Conservation (phyloP, 64 coral and sea anemone genomes). For the Acropora yongei region DNA sequence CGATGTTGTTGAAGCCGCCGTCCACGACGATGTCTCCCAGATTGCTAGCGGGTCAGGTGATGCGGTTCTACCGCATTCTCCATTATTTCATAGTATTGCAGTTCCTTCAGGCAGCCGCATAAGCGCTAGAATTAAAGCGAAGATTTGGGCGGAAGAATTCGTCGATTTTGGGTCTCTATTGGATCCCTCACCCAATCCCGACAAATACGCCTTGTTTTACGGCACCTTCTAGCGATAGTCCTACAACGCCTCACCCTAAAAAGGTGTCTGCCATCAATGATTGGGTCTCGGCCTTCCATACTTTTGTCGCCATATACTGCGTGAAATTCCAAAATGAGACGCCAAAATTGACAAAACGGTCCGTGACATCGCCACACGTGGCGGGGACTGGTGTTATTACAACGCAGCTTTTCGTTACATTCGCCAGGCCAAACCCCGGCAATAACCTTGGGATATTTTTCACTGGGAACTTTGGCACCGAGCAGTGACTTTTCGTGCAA, state of each 20-base stretch:
- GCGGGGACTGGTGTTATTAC: conserved; percentile 32
- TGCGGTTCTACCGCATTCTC: no score
- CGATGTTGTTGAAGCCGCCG: neutral
- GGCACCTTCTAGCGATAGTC: neutral
- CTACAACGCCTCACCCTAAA: neutral
- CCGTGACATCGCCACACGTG: neutral
- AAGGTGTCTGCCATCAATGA: no score
- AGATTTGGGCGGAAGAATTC: neutral
- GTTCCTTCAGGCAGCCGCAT: neutral
- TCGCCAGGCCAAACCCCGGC: neutral
- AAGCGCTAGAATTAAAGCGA: neutral
- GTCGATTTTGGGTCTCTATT: neutral
- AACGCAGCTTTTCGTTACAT: conserved; percentile 10
- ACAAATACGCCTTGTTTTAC: neutral
- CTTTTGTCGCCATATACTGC: no score
- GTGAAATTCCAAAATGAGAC: conserved; percentile 7
- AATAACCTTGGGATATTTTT: conserved; percentile 7
- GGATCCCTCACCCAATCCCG: neutral
- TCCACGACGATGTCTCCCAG: neutral
- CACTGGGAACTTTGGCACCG: conserved; percentile 24
- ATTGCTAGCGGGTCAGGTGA: neutral
- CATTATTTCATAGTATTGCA: conserved; percentile 11
- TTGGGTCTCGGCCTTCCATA: no score
- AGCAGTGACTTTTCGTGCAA: neutral
- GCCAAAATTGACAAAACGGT: neutral